Percentiles rank a stretch among this genome's conserved stretches.
Conservation (phyloP, 1,140 invertebrate species). For the Matsumurasca onukii region DNA sequence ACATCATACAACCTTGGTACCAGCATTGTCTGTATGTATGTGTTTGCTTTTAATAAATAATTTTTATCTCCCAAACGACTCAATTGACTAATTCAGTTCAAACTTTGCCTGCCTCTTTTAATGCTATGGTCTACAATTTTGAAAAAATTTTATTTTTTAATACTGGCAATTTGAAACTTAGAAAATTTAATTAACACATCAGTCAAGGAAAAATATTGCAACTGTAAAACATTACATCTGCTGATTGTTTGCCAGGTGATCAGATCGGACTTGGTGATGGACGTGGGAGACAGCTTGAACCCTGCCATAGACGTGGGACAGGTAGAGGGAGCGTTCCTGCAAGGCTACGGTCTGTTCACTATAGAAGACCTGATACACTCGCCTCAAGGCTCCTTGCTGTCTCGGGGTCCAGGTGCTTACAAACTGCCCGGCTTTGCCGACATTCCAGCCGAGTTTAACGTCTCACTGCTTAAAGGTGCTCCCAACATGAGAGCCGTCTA, state of each 20-base stretch:
- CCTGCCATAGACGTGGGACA: slow-evolving; percentile 96
- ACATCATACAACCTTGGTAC: too few relatives aligned
- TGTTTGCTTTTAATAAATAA: too few relatives aligned
- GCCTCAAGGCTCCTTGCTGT: slow-evolving; percentile 76
- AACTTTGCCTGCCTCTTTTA: too few relatives aligned
- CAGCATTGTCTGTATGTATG: too few relatives aligned
- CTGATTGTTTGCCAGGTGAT: slow-evolving; percentile 59
- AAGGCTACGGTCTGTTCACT: slow-evolving; percentile 91
- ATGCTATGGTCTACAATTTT: too few relatives aligned
- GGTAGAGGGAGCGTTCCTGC: slow-evolving; percentile 91
- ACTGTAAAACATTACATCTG: not conserved
- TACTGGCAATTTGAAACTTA: too few relatives aligned
- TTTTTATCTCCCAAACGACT: too few relatives aligned
- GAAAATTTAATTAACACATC: too few relatives aligned
- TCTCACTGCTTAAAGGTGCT: slow-evolving; percentile 83
- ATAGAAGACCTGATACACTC: slow-evolving; percentile 88
- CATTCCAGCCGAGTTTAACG: slow-evolving; percentile 90
- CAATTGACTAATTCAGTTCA: too few relatives aligned
- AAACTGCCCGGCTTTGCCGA: slow-evolving; percentile 91
- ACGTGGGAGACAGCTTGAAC: slow-evolving; percentile 89
- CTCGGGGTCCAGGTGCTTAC: slow-evolving; percentile 88
- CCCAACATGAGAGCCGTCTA: slow-evolving; percentile 89
- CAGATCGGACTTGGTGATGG: slow-evolving; percentile 93
- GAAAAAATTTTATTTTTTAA: too few relatives aligned
- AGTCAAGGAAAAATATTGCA: too few relatives aligned